phyloP scores from a whole-genome alignment of 2,797 vertebrate species.

The Clarias pachynema region DNA sequence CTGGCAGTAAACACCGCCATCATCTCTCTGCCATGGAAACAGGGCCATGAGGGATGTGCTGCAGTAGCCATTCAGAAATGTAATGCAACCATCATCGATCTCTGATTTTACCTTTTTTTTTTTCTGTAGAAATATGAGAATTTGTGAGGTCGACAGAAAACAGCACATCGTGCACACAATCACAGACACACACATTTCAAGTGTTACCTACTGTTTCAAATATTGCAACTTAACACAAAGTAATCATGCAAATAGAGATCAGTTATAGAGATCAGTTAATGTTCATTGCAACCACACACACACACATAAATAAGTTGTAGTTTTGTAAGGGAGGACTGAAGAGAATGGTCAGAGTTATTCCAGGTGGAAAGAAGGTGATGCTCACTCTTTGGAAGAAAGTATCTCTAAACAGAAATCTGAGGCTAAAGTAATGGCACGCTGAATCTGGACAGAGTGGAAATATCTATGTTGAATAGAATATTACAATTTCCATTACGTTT shows the following conservation, averaged over 20 bases:
- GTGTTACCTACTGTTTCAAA: background rate
- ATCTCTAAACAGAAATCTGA: background rate
- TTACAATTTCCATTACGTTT: background rate
- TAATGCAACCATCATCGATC: constrained; percentile 48
- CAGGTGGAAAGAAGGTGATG: too few relatives aligned
- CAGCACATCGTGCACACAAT: background rate
- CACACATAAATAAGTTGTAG: too few relatives aligned
- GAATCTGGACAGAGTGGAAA: background rate
- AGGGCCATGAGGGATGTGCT: background rate
- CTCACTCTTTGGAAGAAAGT: too few relatives aligned
- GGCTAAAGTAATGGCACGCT: background rate
- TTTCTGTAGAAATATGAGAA: constrained; percentile 22
- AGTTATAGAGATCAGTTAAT: background rate
- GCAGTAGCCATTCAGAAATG: constrained; percentile 36
- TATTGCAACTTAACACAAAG: background rate
- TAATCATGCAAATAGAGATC: background rate
- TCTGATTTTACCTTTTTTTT: constrained; percentile 43
- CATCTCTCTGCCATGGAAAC: constrained; percentile 43
- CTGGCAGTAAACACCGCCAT: constrained; percentile 55
- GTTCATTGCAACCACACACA: background rate
- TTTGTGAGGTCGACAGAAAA: background rate
- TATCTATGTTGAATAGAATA: background rate
- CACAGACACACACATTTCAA: background rate
- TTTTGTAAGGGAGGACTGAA: too few relatives aligned
- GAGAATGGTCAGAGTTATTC: too few relatives aligned